Percentiles rank a stretch among this genome's conserved stretches.
Conservation (phyloP, 2,797 vertebrate genomes). For the Remorina albescens region DNA sequence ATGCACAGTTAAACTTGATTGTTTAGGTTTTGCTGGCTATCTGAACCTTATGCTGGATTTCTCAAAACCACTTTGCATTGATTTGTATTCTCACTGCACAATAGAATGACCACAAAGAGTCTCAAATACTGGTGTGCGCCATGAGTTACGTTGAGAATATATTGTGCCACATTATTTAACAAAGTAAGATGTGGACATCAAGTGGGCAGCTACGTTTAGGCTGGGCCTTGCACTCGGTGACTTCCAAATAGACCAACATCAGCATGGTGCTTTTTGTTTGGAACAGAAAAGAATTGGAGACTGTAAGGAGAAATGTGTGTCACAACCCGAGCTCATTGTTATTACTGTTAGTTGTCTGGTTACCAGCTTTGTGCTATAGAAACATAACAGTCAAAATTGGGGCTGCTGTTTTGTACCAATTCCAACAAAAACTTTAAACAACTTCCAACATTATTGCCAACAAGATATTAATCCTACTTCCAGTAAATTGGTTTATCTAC, state of each 20-base stretch:
- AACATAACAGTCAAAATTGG: constrained; percentile 5
- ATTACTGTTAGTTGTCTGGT: constrained; percentile 31
- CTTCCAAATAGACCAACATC: constrained; percentile 55
- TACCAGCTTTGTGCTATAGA: constrained; percentile 43
- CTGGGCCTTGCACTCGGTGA: constrained; percentile 41
- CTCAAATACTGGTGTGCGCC: background rate
- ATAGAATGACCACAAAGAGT: too few species aligned
- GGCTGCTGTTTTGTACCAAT: background rate
- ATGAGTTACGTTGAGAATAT: background rate
- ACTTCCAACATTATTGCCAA: background rate
- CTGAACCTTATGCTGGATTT: background rate
- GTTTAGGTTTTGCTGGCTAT: background rate
- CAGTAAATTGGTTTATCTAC: background rate
- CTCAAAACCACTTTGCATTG: background rate
- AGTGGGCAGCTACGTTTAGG: constrained; percentile 46
- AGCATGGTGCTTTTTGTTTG: constrained; percentile 52
- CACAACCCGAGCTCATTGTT: constrained; percentile 43
- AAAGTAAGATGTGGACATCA: constrained; percentile 44
- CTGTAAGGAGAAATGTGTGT: constrained; percentile 38
- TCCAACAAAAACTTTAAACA: background rate
- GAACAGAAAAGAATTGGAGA: constrained; percentile 48
- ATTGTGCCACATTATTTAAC: constrained; percentile 32
- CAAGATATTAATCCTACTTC: background rate
- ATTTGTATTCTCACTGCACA: background rate
- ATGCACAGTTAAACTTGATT: constrained; percentile 18